Evolutionary conservation across 2,113 vertebrate genomes (phyloP).

Genomic region (Ctenodactylus gundi): DNA sequence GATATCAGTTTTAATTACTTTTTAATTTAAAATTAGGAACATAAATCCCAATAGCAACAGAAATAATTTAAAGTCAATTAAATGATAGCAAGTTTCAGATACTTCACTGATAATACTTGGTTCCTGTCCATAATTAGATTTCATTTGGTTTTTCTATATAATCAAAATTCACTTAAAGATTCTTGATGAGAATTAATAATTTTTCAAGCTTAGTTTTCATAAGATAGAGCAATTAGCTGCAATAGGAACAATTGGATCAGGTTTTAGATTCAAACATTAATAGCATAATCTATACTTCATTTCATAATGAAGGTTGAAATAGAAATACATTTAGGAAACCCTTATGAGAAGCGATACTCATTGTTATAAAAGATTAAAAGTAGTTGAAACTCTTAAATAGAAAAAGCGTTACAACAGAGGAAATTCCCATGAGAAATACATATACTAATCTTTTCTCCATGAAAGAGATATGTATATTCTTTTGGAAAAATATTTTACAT

Average conservation of each 20-base stretch:
- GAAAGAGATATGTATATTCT: background rate
- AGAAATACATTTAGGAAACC: background rate
- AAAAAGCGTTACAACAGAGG: background rate
- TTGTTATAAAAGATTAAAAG: background rate
- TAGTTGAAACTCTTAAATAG: background rate
- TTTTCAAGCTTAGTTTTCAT: slow-evolving; percentile 37
- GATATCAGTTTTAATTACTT: slow-evolving; percentile 78
- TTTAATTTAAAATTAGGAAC: slow-evolving; percentile 74
- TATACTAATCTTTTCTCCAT: background rate
- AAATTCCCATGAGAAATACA: background rate
- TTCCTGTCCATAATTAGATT: slow-evolving; percentile 73
- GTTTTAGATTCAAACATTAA: slow-evolving; percentile 35
- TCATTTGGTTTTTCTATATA: slow-evolving; percentile 70
- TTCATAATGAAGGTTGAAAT: background rate
- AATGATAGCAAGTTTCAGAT: slow-evolving; percentile 70
- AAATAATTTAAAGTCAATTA: slow-evolving; percentile 79
- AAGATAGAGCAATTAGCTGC: background rate
- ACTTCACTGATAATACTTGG: slow-evolving; percentile 35
- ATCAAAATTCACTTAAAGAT: slow-evolving; percentile 74
- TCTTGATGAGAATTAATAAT: slow-evolving; percentile 56
- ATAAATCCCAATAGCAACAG: slow-evolving; percentile 70
- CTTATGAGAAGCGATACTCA: background rate
- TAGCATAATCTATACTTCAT: slow-evolving; percentile 14
- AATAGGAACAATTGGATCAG: slow-evolving; percentile 21
- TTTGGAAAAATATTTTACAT: background rate